phyloP scores from a whole-genome alignment of 2,797 vertebrate genomes.

The Carapus acus region DNA sequence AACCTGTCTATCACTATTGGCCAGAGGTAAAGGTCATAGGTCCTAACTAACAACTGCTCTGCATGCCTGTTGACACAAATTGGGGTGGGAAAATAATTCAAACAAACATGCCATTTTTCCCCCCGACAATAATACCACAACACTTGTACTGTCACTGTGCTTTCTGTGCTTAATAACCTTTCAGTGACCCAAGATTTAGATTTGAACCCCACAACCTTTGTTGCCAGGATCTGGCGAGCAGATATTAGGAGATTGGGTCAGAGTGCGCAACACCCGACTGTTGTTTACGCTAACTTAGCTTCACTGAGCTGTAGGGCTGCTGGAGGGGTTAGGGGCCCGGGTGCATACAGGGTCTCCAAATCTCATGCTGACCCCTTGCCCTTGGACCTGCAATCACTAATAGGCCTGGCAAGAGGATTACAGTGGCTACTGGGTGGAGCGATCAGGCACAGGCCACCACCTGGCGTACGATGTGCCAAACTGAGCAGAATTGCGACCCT shows the following conservation, averaged over 20 bases:
- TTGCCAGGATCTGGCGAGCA: background rate
- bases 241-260: constrained; percentile 16
- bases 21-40: constrained; percentile 31
- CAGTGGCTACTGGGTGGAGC: constrained; percentile 31
- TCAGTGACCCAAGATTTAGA: background rate
- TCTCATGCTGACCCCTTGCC: constrained; percentile 52
- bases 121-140: too few species aligned
- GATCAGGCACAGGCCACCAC: constrained; percentile 44
- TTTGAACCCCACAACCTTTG: background rate
- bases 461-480: constrained; percentile 39
- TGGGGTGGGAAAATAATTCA: background rate
- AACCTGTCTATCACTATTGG: constrained; percentile 40
- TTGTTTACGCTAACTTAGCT: constrained; percentile 20
- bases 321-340: constrained; percentile 28
- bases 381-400: constrained; percentile 36
- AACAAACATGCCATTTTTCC: too few species aligned
- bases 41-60: constrained; percentile 31
- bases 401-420: constrained; percentile 61
- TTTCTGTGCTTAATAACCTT: too few species aligned
- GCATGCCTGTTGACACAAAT: background rate
- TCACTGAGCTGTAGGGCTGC: constrained; percentile 16
- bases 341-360: constrained; percentile 43
- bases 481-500: constrained; percentile 3
- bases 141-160: too few species aligned
- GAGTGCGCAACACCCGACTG: constrained; percentile 32